Evolutionary conservation across 2,888 invertebrate genomes (phyloP).

Genomic region (Diloba caeruleocephala): DNA sequence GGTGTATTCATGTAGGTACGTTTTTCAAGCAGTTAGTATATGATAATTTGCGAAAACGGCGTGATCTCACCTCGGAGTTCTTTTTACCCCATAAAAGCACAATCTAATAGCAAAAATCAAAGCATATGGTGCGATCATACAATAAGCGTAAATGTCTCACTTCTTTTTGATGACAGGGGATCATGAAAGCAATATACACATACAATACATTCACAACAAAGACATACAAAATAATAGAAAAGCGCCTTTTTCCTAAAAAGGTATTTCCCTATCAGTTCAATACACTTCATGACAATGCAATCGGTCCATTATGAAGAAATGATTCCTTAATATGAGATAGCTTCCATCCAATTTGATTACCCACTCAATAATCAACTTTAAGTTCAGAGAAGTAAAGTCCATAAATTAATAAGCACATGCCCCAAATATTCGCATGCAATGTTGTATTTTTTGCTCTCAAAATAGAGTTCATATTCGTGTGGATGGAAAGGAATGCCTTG

Average conservation of each 20-base stretch:
- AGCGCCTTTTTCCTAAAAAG: slow-evolving; percentile 73
- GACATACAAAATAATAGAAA: slow-evolving; percentile 53
- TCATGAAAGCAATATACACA: slow-evolving; percentile 41
- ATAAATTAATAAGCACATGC: slow-evolving; percentile 19
- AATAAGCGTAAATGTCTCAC: slow-evolving; percentile 16
- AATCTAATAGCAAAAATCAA: too few relatives aligned
- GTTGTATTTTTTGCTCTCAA: slow-evolving; percentile 10
- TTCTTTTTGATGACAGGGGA: slow-evolving; percentile 34
- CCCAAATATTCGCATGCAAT: slow-evolving; percentile 5
- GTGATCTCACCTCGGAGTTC: not conserved
- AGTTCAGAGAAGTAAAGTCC: slow-evolving; percentile 17
- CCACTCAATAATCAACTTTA: slow-evolving; percentile 59
- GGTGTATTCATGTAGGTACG: too few relatives aligned
- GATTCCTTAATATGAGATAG: slow-evolving; percentile 78
- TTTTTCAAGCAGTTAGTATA: too few relatives aligned
- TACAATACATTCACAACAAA: slow-evolving; percentile 44
- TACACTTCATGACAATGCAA: slow-evolving; percentile 72
- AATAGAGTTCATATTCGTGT: slow-evolving; percentile 24
- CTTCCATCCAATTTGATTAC: slow-evolving; percentile 57
- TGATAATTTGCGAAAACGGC: too few relatives aligned
- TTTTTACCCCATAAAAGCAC: slow-evolving; percentile 14
- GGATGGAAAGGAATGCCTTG: slow-evolving; percentile 64
- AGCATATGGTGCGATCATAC: slow-evolving; percentile 8
- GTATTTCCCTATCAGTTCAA: slow-evolving; percentile 57
- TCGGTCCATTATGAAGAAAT: slow-evolving; percentile 78